Evolutionary conservation across 2,888 invertebrate species (phyloP), one percentile per base, ranked within the genome.

Genomic region (Phragmatobia fuliginosa): DNA sequence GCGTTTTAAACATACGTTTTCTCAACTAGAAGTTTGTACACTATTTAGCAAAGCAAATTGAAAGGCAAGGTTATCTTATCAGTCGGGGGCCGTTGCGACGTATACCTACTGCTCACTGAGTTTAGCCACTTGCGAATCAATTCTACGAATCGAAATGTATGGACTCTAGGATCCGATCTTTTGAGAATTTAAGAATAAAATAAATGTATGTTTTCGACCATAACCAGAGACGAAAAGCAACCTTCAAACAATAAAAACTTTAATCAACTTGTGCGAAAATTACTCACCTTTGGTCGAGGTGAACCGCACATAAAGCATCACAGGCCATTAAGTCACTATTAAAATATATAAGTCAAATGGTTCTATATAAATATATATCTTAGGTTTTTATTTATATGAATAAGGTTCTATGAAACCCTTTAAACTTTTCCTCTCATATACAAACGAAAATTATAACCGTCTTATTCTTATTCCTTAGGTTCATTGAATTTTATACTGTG

Each of bases 51-150:
- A 91, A 92, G 89, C 89, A 92, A 94, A 94, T 94, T 93, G 91
- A 87, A 92, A 93, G 91, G 91, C 95, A 94, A 94, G 94, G 94
- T 94, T 94, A 94, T 95, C 94, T 95, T 94, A 94, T 95, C 94
- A 91, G 85, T 71, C 80, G 82, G 90, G 84, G 89, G 90, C 90
- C 91, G 88, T 88, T 86, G 83, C 89, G 87, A 81, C 85, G 84
- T 32, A 18, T 21, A 41, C 65, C 36, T 79, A 84, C 76, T 77
- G 80, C 76, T 83, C 80, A 79, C 73, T 65, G 74, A 71, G 79
- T 80, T 83, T 82, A 77, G 77, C 82, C 81, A 83, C 83, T 85
- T 83, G 83, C 79, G 73, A 83, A 83, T 86, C 78, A 81, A 83
- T 87, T 88, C 86, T 79, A 82, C 82, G 82, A 87, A 87, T 74